Evolutionary conservation across 1,140 invertebrate genomes (phyloP).

Genomic region (Drosophila ogumai): DNA sequence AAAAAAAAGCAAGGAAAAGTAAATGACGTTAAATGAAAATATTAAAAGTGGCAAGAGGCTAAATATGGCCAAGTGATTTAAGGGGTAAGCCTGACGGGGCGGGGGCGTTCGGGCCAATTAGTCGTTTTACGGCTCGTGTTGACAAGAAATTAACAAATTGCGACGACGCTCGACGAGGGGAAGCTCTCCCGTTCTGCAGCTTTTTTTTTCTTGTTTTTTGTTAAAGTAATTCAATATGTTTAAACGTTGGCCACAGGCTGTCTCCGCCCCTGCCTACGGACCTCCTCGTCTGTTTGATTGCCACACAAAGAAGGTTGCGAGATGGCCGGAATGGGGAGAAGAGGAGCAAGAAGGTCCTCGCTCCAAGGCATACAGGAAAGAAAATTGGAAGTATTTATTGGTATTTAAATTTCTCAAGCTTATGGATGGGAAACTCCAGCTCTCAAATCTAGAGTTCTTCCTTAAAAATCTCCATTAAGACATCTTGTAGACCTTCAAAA

Average conservation of each 20-base stretch:
- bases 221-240: conserved; percentile 80
- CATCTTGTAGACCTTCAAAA: too few relatives aligned
- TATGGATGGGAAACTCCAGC: neutral
- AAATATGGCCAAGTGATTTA: conserved; percentile 54
- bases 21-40: conserved; percentile 76
- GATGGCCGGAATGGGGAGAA: conserved; percentile 8
- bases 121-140: conserved; percentile 56
- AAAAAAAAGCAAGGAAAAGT: conserved; percentile 51
- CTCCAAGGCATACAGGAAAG: conserved; percentile 36
- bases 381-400: neutral
- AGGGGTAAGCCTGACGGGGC: conserved; percentile 23
- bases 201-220: conserved; percentile 14
- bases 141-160: conserved; percentile 81
- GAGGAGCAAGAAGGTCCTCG: conserved; percentile 19
- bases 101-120: conserved; percentile 62
- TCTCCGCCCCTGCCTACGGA: conserved; percentile 1
- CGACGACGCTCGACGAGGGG: conserved; percentile 13
- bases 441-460: neutral
- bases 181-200: neutral
- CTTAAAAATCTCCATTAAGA: neutral
- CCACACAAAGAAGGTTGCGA: conserved; percentile 60
- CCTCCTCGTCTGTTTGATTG: conserved; percentile 59
- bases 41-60: conserved; percentile 69
- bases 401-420: neutral
- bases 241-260: conserved; percentile 69